Conservation (phyloP, 1,140 invertebrate genomes). For the Tetragnatha versicolor region DNA sequence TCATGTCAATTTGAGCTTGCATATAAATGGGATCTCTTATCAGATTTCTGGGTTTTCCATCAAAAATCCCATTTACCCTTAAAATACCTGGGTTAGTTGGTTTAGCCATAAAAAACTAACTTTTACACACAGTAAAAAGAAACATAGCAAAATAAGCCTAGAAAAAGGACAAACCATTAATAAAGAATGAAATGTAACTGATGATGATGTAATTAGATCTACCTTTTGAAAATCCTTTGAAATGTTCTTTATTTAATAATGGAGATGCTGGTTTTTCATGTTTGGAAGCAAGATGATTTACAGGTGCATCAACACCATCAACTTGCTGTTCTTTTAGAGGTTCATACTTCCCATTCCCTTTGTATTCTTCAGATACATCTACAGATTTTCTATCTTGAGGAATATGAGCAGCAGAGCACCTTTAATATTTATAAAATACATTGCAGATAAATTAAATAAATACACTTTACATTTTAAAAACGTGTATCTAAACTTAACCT, state of each 20-base stretch:
- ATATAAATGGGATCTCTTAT: no score
- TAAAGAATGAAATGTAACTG: no score
- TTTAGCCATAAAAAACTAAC: no score
- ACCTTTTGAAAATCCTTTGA: slow-evolving; percentile 56
- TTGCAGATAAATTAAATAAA: background rate
- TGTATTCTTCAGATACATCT: slow-evolving; percentile 67
- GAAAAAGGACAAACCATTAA: no score
- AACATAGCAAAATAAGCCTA: no score
- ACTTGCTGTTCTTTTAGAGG: slow-evolving; percentile 60
- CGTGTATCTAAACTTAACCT: background rate
- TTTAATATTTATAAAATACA: background rate
- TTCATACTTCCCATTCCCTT: slow-evolving; percentile 69
- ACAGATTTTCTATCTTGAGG: slow-evolving; percentile 57
- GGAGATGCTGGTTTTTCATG: slow-evolving; percentile 17
- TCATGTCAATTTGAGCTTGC: no score
- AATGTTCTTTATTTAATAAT: slow-evolving; percentile 46
- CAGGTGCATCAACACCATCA: slow-evolving; percentile 66
- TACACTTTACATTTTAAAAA: no score
- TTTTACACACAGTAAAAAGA: no score
- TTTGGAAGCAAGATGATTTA: slow-evolving; percentile 25
- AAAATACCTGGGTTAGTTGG: no score
- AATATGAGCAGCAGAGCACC: slow-evolving; percentile 34
- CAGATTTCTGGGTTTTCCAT: no score
- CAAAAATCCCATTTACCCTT: no score
- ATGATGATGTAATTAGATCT: no score